These are phyloP conservation scores for Pseudeuparius sepicola DNA, from an alignment of 2,888 invertebrate genomes.

Conservation along the genomic window DNA sequence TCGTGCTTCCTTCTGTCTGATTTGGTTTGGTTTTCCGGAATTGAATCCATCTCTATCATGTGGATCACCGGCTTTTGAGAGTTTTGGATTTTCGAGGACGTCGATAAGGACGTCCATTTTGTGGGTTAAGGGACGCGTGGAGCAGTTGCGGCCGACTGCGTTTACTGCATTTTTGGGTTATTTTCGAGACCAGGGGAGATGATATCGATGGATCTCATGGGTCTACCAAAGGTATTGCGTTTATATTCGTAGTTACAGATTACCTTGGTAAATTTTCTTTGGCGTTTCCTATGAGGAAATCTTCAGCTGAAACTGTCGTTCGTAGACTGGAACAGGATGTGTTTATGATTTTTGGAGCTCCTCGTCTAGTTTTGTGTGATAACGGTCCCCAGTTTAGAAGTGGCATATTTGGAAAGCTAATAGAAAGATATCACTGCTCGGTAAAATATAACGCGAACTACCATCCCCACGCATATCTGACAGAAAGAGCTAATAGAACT, in stretches of 20 bases:
- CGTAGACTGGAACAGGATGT: slow-evolving; percentile 14
- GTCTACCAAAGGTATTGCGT: slow-evolving; percentile 13
- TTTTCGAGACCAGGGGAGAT: too few species aligned
- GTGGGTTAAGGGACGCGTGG: too few species aligned
- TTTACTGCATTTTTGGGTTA: too few species aligned
- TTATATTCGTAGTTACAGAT: slow-evolving; percentile 12
- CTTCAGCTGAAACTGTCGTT: slow-evolving; percentile 10
- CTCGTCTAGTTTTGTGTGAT: slow-evolving; percentile 14
- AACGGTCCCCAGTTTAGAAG: slow-evolving; percentile 13
- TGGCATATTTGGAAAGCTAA: slow-evolving; percentile 3
- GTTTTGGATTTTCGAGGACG: too few species aligned
- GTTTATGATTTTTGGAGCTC: slow-evolving; percentile 14
- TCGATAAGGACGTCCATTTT: too few species aligned
- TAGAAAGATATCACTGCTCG: slow-evolving; percentile 2
- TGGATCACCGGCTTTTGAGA: too few species aligned
- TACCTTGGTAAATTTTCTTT: slow-evolving; percentile 15
- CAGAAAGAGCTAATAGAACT: slow-evolving; percentile 15
- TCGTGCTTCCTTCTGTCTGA: too few species aligned
- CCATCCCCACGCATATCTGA: slow-evolving; percentile 13
- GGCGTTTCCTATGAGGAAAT: slow-evolving; percentile 11
- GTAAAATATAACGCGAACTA: slow-evolving; percentile 11
- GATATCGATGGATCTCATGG: slow-evolving; percentile 16
- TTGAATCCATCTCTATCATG: too few species aligned
- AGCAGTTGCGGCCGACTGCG: too few species aligned
- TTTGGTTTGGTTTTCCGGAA: too few species aligned